Base-by-base conservation (phyloP, 2,113 vertebrate genomes). In the Carollia perspicillata region DNA sequence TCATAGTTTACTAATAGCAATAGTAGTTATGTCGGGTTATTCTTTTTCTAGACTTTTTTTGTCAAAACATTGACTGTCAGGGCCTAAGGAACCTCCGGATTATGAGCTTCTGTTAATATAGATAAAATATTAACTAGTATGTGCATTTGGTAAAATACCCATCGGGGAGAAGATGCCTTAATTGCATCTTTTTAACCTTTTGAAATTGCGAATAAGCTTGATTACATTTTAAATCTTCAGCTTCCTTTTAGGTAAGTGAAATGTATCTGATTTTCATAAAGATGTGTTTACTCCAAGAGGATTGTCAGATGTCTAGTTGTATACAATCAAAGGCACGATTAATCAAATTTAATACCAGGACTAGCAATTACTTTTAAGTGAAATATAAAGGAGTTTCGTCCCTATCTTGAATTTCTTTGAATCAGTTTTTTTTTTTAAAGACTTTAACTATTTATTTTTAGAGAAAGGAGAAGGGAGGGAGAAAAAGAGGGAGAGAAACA, bases 41-140 rank as follows among this genome's bases (percentile, higher is more conserved):
- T 97, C 80, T 93, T 40, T 90, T 97, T 96, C 55, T 97, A 93
- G 94, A 77, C 30, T 87, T 58, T 33, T 51, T 53, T 96, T 95
- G 97, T 97, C 97, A 95, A 49, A 96, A 63, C 93, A 78, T 6
- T 78, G 78, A 47, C 84, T 95, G 1, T 1, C 72, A 37, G 69
- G 78, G 95, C 68, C 89, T 63, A 81, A 96, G 93, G 37, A 80
- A 0, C 0, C 0, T 96, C 80, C 55, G 42, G 37, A 94, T 86
- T 9, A 53, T 87, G 8, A 0, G 23, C 71, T 33, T 86, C 92
- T 95, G 89, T 71, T 89, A 63, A 86, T 71, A 6, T 79, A 88
- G 79, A 58, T 93, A 37, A 6, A 42, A 63, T 90, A 95, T 63
- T 94, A 92, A 90, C 60, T 77, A 85, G 11, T 80, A 37, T 84